Percentiles rank a stretch among this genome's conserved stretches.
Evolutionary conservation across 2,797 vertebrate genomes (phyloP).

Genomic region (Crenichthys baileyi): DNA sequence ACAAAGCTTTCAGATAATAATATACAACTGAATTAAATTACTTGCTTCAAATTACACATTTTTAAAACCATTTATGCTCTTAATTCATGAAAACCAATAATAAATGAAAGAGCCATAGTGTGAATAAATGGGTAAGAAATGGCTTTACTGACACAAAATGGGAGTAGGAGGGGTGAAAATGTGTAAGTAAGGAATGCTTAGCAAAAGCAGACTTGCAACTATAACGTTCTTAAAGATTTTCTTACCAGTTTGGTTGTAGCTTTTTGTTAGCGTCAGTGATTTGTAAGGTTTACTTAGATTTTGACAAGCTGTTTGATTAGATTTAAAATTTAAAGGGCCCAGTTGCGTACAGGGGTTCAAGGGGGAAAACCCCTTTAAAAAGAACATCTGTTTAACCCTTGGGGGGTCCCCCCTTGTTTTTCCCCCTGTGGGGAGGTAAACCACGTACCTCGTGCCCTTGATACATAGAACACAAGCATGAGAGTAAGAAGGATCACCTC

Average conservation of each 20-base stretch:
- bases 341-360: not conserved
- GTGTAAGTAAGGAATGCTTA: not conserved
- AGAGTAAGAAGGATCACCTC: not conserved
- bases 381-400: not conserved
- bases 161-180: too few species aligned
- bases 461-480: not conserved
- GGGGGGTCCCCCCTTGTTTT: not conserved
- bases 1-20: not conserved
- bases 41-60: not conserved
- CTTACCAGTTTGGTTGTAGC: too few species aligned
- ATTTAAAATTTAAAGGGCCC: not conserved
- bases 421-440: not conserved
- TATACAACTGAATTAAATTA: not conserved
- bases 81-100: not conserved
- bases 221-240: too few species aligned
- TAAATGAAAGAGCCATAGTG: not conserved
- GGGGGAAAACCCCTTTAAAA: not conserved
- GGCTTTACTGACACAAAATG: too few species aligned
- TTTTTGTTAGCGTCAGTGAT: not conserved
- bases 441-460: not conserved
- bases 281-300: not conserved
- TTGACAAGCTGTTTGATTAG: not conserved
- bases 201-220: not conserved
- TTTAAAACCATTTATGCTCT: not conserved
- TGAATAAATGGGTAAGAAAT: not conserved